phyloP scores from a whole-genome alignment of 2,113 vertebrate genomes.

The Panthera uncia region DNA sequence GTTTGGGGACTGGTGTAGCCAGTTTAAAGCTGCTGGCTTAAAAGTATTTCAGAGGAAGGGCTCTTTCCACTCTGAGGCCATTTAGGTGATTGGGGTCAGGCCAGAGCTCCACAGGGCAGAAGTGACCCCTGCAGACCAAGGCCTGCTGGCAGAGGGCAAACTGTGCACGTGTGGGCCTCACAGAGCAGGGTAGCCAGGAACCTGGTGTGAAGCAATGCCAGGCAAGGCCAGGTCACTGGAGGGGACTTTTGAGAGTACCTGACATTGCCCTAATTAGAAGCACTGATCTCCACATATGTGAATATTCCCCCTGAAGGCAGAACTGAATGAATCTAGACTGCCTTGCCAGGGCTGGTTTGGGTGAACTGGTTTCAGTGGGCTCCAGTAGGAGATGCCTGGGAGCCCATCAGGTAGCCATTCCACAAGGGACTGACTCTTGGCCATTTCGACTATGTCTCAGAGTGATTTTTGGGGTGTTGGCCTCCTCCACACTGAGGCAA shows the following conservation, averaged over 20 bases:
- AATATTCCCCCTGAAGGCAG: background rate
- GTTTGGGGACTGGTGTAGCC: background rate
- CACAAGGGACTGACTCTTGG: background rate
- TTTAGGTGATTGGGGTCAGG: background rate
- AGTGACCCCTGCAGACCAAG: background rate
- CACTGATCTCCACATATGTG: background rate
- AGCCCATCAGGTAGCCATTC: background rate
- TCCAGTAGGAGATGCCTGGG: background rate
- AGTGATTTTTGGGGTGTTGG: background rate
- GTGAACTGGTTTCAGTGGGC: background rate
- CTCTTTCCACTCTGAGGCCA: background rate
- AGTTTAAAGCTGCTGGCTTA: background rate
- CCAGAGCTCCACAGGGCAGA: background rate
- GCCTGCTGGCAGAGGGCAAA: background rate
- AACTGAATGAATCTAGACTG: background rate
- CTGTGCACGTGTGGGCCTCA: background rate
- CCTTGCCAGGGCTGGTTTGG: background rate
- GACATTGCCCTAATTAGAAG: background rate
- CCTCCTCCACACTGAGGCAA: background rate
- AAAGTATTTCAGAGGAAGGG: background rate
- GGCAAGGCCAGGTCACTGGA: background rate
- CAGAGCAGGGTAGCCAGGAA: background rate
- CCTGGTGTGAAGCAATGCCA: background rate
- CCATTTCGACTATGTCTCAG: background rate
- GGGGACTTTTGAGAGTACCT: background rate